Conservation (phyloP, 1,140 invertebrate genomes). For the Drosophila triauraria region DNA sequence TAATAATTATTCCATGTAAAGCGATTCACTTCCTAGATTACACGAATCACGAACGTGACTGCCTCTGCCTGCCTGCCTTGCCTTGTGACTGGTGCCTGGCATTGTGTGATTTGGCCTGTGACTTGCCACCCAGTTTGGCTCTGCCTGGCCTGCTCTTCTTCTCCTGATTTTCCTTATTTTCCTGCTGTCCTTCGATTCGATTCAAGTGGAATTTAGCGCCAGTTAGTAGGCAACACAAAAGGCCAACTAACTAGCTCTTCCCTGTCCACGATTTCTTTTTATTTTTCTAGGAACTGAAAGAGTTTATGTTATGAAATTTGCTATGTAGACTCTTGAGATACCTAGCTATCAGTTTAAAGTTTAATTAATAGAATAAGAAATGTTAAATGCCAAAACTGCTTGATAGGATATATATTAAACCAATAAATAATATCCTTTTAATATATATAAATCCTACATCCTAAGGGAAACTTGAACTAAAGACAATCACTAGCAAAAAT, state of each 20-base stretch:
- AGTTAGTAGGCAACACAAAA: slow-evolving; percentile 44
- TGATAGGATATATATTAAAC: no score
- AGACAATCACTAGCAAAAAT: no score
- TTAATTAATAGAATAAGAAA: no score
- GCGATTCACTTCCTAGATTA: slow-evolving; percentile 41
- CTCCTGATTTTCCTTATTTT: slow-evolving; percentile 2
- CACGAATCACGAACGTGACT: slow-evolving; percentile 46
- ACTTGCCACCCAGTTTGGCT: slow-evolving; percentile 17
- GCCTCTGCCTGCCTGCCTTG: not conserved
- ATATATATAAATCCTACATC: no score
- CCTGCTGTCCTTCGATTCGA: slow-evolving; percentile 1
- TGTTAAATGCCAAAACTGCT: no score
- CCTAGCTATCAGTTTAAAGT: no score
- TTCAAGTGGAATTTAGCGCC: slow-evolving; percentile 8
- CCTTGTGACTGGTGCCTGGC: not conserved
- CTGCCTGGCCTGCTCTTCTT: not conserved
- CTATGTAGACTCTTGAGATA: no score
- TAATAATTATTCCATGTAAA: slow-evolving; percentile 52
- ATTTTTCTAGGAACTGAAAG: not conserved
- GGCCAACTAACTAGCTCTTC: slow-evolving; percentile 15
- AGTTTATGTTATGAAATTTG: no score
- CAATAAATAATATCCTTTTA: no score
- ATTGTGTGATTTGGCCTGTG: slow-evolving; percentile 26
- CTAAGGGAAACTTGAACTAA: no score
- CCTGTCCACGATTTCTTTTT: not conserved